Percentiles rank a stretch among this genome's conserved stretches.
Conservation (phyloP, 2,797 vertebrate genomes). For the Pteronotus mesoamericanus region DNA sequence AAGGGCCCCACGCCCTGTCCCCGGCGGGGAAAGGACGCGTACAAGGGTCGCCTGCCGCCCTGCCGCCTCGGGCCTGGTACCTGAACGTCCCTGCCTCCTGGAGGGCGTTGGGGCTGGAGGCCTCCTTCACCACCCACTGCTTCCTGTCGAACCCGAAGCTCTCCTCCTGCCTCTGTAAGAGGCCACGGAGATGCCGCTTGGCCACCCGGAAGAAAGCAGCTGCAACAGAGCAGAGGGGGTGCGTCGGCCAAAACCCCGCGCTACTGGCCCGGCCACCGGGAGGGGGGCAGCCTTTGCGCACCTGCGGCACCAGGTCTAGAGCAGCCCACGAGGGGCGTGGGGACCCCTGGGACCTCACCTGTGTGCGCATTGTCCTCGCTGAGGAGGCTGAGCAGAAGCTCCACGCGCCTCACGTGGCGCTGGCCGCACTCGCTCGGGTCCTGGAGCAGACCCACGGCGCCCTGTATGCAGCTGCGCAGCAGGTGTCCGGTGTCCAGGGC, state of each 20-base stretch:
- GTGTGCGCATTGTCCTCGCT: slow-evolving; percentile 76
- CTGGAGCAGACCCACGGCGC: slow-evolving; percentile 90
- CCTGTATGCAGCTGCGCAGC: slow-evolving; percentile 92
- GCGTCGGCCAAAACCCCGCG: rapidly evolving
- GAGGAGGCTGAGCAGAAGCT: slow-evolving; percentile 89
- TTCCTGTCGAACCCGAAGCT: slow-evolving; percentile 61
- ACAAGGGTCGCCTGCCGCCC: no score
- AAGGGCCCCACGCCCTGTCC: rapidly evolving
- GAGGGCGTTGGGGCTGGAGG: slow-evolving; percentile 90
- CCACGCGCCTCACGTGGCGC: slow-evolving; percentile 87
- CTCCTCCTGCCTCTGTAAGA: slow-evolving; percentile 86
- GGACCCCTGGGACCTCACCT: slow-evolving; percentile 73
- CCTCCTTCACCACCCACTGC: slow-evolving; percentile 92
- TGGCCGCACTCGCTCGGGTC: slow-evolving; percentile 82
- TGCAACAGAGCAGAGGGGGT: slow-evolving; percentile 61
- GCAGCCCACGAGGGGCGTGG: neutral
- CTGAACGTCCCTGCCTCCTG: slow-evolving; percentile 98
- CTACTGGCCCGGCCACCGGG: rapidly evolving
- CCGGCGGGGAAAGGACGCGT: rapidly evolving
- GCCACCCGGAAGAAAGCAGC: slow-evolving; percentile 86
- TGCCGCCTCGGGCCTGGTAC: slow-evolving; percentile 69
- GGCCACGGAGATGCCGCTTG: slow-evolving; percentile 85
- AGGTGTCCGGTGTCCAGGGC: slow-evolving; percentile 90
- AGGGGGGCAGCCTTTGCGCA: rapidly evolving
- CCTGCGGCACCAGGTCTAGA: neutral